phyloP scores from a whole-genome alignment of 2,113 vertebrate genomes.

The Ranitomeya imitator region DNA sequence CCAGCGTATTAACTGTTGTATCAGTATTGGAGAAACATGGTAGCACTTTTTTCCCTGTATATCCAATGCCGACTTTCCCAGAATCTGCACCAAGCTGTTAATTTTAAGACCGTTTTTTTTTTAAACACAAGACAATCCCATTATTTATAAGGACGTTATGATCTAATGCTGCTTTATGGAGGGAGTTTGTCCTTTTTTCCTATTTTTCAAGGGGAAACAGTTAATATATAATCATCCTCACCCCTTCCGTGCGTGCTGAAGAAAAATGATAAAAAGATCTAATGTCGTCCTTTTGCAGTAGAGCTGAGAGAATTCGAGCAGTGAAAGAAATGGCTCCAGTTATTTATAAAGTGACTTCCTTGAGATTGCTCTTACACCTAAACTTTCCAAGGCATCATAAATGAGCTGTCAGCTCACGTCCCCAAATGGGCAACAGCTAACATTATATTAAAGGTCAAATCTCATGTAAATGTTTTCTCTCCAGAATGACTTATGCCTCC shows the following conservation, averaged over 20 bases:
- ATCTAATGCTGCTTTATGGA: background rate
- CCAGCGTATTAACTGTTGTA: no score
- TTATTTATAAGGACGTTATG: background rate
- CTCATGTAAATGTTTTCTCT: conserved; percentile 72
- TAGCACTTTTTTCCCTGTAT: no score
- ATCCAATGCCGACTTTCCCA: no score
- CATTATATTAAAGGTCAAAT: conserved; percentile 72
- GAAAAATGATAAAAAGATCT: conserved; percentile 34
- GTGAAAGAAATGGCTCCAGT: conserved; percentile 27
- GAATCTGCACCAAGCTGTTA: no score
- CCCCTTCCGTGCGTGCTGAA: background rate
- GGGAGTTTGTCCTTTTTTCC: conserved; percentile 8
- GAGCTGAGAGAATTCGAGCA: conserved; percentile 23
- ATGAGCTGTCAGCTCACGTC: conserved; percentile 66
- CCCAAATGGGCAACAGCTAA: conserved; percentile 64
- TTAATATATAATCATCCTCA: background rate
- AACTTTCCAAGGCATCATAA: conserved; percentile 67
- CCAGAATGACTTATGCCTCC: conserved; percentile 73
- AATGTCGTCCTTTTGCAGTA: conserved; percentile 11
- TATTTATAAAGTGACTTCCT: conserved; percentile 59
- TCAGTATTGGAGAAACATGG: no score
- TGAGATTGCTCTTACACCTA: conserved; percentile 71
- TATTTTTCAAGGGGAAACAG: conserved; percentile 13
- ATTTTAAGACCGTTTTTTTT: background rate
- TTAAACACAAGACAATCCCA: background rate